These are phyloP conservation scores for Litoditis marina DNA, from an alignment of 2,888 invertebrate species.

Conservation along the genomic window DNA sequence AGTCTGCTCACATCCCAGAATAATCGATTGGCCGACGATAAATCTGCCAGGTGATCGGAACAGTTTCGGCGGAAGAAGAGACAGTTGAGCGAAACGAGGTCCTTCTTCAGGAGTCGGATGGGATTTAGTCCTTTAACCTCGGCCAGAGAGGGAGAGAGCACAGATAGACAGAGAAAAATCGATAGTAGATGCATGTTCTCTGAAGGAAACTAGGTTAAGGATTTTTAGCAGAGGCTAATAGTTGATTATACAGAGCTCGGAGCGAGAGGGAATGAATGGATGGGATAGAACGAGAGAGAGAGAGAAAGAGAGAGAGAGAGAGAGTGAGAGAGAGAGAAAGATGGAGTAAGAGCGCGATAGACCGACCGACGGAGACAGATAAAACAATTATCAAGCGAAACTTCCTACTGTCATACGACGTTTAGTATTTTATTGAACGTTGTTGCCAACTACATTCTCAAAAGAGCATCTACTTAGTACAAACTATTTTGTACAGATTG, in stretches of 20 bases:
- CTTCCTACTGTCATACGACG: too few relatives aligned
- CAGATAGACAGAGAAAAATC: too few relatives aligned
- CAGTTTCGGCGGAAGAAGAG: slow-evolving; percentile 27
- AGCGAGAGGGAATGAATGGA: not conserved
- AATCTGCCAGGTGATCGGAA: slow-evolving; percentile 20
- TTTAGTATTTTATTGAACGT: too few relatives aligned
- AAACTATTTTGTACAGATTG: too few relatives aligned
- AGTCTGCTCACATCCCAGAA: slow-evolving; percentile 21
- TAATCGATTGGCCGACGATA: slow-evolving; percentile 20
- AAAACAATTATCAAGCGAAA: too few relatives aligned
- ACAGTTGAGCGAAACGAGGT: slow-evolving; percentile 20
- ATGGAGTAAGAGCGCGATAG: not conserved
- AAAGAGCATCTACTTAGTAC: too few relatives aligned
- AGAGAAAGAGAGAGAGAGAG: not conserved
- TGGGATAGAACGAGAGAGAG: not conserved
- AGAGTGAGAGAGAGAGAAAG: slow-evolving; percentile 6
- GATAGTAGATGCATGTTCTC: too few relatives aligned
- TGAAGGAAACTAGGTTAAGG: too few relatives aligned
- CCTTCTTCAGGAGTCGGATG: slow-evolving; percentile 10
- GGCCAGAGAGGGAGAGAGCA: not conserved
- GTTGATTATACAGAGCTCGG: too few relatives aligned
- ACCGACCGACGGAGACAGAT: not conserved
- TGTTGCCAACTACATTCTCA: too few relatives aligned
- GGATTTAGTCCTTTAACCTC: slow-evolving; percentile 1
- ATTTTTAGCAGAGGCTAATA: too few relatives aligned